Base-by-base conservation (phyloP, 1,140 invertebrate genomes). In the Carposina sasakii region DNA sequence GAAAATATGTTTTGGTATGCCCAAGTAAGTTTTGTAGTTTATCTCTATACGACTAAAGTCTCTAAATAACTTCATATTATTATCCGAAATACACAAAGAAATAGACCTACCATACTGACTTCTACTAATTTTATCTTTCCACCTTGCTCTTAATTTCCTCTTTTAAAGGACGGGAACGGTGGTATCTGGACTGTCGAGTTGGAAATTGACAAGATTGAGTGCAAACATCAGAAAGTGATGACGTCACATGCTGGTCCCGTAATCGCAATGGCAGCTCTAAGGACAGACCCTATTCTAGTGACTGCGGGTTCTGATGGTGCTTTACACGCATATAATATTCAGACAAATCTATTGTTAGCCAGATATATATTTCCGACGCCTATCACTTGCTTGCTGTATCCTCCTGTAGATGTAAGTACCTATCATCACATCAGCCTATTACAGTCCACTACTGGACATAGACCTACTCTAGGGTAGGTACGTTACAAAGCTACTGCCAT, bases 121-220 rank as follows among this genome's bases (percentile, higher is more conserved):
- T n/a, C n/a, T n/a, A n/a, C n/a, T n/a, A n/a, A n/a, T n/a, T n/a
- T n/a, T n/a, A n/a, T n/a, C n/a, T n/a, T n/a, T n/a, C n/a, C n/a
- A n/a, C n/a, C n/a, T n/a, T n/a, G n/a, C n/a, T n/a, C n/a, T n/a
- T n/a, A n/a, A n/a, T n/a, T n/a, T n/a, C n/a, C n/a, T n/a, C n/a
- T n/a, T n/a, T n/a, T 45, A 19, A 40, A 93, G 91, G 94, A 96
- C 86, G 91, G 90, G 16, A 92, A 92, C 56, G 94, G 94, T 33
- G 93, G 92, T 2, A 88, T 96, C 19, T 96, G 94, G 94, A 84
- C 88, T 30, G 87, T 94, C 17, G 93, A 95, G 61, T 73, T 95
- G 2, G 90, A 90, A 22, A 90, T 90, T n/a, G 88, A 88, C 28
- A 86, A 84, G 21, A 60, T 76, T 34, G 78, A 77, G 8, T 88